phyloP scores from a whole-genome alignment of 2,888 invertebrate genomes.

The Chymomyza amoena region DNA sequence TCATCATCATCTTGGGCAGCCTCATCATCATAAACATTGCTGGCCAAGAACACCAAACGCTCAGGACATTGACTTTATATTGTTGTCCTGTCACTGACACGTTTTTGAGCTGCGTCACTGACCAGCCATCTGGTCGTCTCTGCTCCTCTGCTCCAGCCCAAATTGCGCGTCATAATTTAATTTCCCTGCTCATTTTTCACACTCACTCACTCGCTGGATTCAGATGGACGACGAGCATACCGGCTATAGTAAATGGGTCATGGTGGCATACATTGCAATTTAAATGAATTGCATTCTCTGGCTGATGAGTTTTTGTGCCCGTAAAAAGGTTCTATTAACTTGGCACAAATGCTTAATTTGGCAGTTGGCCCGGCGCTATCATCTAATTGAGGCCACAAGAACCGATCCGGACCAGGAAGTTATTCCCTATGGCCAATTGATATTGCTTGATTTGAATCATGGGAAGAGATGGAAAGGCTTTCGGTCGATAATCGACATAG shows the following conservation, averaged over 20 bases:
- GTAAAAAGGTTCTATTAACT: too few species aligned
- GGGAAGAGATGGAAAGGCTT: too few species aligned
- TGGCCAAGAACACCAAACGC: not conserved
- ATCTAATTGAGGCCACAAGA: too few species aligned
- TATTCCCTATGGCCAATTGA: too few species aligned
- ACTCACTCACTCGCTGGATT: not conserved
- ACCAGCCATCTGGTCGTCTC: not conserved
- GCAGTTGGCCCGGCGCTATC: too few species aligned
- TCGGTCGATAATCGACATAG: too few species aligned
- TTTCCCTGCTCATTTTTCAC: conserved; percentile 30
- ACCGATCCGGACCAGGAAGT: too few species aligned
- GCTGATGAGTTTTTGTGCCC: not conserved
- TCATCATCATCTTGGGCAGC: not conserved
- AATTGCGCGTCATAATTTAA: conserved; percentile 59
- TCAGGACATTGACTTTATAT: not conserved
- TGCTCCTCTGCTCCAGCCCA: conserved; percentile 24
- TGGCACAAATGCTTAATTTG: too few species aligned
- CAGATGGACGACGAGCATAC: too few species aligned
- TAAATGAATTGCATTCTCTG: not conserved
- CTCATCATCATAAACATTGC: conserved; percentile 2
- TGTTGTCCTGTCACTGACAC: not conserved
- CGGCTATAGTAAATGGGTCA: not conserved
- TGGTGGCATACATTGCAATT: not conserved
- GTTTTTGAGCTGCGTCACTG: not conserved
- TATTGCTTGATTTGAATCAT: too few species aligned